Evolutionary conservation across 1,140 invertebrate genomes (phyloP).

Genomic region (Lethrus apterus): DNA sequence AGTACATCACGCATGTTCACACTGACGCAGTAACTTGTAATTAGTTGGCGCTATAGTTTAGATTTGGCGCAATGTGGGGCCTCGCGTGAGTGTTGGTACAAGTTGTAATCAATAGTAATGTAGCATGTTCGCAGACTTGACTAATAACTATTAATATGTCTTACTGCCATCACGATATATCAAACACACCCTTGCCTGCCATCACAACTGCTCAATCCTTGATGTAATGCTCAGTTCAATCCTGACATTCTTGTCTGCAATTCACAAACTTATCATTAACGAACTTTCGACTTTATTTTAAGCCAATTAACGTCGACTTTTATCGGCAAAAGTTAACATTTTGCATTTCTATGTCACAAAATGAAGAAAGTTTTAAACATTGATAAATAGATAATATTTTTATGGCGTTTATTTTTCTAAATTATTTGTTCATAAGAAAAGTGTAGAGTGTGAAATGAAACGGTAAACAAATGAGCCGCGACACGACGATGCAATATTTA

Average conservation of each 20-base stretch:
- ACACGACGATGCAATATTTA: neutral
- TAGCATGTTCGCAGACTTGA: constrained; percentile 32
- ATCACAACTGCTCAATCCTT: constrained; percentile 10
- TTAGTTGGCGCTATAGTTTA: constrained; percentile 23
- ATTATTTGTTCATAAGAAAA: neutral
- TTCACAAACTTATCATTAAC: too few relatives aligned
- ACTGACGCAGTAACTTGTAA: constrained; percentile 14
- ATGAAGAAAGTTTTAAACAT: too few relatives aligned
- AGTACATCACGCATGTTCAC: constrained; percentile 9
- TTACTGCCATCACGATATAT: constrained; percentile 35
- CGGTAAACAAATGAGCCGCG: neutral
- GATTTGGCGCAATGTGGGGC: constrained; percentile 30
- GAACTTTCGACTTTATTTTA: too few relatives aligned
- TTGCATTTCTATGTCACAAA: too few relatives aligned
- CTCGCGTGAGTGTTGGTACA: constrained; percentile 24
- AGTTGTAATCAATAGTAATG: constrained; percentile 35
- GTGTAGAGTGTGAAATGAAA: neutral
- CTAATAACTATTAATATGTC: constrained; percentile 37
- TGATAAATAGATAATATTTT: too few relatives aligned
- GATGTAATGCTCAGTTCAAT: constrained; percentile 12
- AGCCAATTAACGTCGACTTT: too few relatives aligned
- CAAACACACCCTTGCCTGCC: constrained; percentile 27
- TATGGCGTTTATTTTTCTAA: neutral
- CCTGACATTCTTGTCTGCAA: constrained; percentile 5
- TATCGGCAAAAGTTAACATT: too few relatives aligned